phyloP scores from a whole-genome alignment of 2,888 invertebrate genomes.

The Ametastegia equiseti region DNA sequence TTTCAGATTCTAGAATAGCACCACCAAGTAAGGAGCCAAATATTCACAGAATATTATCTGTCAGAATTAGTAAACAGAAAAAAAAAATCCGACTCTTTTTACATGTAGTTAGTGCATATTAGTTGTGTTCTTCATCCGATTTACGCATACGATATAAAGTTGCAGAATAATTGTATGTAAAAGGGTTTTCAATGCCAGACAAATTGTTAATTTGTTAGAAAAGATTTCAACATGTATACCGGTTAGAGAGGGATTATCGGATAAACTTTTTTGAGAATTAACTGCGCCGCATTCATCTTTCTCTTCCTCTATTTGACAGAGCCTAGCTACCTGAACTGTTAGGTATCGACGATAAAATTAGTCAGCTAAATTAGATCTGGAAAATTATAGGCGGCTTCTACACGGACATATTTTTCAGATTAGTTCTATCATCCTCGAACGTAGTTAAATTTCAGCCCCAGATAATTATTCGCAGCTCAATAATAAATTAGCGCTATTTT shows the following conservation, averaged over 20 bases:
- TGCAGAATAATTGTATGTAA: not conserved
- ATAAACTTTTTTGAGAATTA: not conserved
- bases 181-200: not conserved
- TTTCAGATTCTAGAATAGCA: conserved; percentile 2
- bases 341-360: not conserved
- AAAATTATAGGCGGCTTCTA: not conserved
- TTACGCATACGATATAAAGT: not conserved
- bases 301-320: not conserved
- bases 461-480: conserved; percentile 2
- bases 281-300: not conserved
- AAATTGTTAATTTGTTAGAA: not conserved
- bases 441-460: not conserved
- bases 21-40: not conserved
- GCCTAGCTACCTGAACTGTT: not conserved
- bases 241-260: not conserved
- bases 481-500: not conserved
- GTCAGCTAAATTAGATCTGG: not conserved
- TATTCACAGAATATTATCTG: not conserved
- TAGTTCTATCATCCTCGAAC: not conserved
- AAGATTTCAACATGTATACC: not conserved
- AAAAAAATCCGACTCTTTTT: not conserved
- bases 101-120: not conserved
- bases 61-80: not conserved
- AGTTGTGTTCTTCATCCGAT: conserved; percentile 5
- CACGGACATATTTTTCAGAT: not conserved